Percentiles rank a stretch among this genome's conserved stretches.
These are phyloP conservation scores for Philhelius pedissequus DNA, from an alignment of 2,888 invertebrate genomes.

Conservation along the genomic window DNA sequence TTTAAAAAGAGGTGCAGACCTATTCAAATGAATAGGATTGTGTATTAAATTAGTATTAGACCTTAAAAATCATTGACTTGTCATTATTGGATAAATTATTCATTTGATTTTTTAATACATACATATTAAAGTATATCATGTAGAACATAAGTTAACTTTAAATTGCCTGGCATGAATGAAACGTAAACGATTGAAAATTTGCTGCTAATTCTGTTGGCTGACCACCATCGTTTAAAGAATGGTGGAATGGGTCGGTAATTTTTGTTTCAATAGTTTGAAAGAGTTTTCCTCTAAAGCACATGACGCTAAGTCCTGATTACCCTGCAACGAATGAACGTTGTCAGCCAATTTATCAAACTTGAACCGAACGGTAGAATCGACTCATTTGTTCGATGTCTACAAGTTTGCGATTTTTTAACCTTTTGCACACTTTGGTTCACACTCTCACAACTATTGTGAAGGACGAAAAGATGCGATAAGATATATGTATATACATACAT, in stretches of 20 bases:
- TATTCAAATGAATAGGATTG: background rate
- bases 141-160: background rate
- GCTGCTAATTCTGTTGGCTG: conserved; percentile 26
- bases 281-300: conserved; percentile 11
- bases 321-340: conserved; percentile 56
- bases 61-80: conserved; percentile 43
- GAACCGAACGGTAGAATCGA: conserved; percentile 69
- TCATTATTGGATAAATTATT: conserved; percentile 29
- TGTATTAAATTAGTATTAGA: background rate
- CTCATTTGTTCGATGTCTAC: conserved; percentile 71
- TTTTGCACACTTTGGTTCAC: conserved; percentile 68
- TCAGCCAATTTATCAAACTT: conserved; percentile 68
- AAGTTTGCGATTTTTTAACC: conserved; percentile 71
- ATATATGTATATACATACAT: background rate
- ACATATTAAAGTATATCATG: background rate
- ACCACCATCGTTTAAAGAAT: conserved; percentile 15
- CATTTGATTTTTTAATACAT: conserved; percentile 8
- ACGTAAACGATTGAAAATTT: conserved; percentile 51
- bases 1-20: no score
- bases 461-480: background rate
- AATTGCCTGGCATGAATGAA: conserved; percentile 28
- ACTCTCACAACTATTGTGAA: conserved; percentile 14
- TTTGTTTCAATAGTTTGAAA: background rate
- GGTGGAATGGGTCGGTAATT: background rate
- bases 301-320: conserved; percentile 47